These are phyloP conservation scores for Drosophila nr. medialis DNA, from an alignment of 2,888 invertebrate genomes.

Conservation along the genomic window DNA sequence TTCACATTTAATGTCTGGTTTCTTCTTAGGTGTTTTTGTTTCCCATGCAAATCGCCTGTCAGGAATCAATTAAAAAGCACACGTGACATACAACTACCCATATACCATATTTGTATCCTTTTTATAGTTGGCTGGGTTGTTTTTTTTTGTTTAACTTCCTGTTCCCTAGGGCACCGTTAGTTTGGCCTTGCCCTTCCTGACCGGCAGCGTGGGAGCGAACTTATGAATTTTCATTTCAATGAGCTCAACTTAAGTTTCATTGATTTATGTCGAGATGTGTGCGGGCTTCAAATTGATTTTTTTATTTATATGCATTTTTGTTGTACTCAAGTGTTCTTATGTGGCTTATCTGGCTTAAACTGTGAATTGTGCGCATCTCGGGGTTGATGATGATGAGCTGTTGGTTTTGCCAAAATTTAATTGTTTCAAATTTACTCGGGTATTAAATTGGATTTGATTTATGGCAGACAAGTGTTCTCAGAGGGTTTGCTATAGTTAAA, in stretches of 20 bases:
- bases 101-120: conserved; percentile 52
- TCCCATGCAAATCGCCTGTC: conserved; percentile 71
- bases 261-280: conserved; percentile 63
- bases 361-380: conserved; percentile 35
- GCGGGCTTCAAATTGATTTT: conserved; percentile 71
- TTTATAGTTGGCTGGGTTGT: conserved; percentile 13
- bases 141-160: conserved; percentile 52
- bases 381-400: conserved; percentile 36
- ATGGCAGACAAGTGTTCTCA: conserved; percentile 64
- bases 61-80: conserved; percentile 71
- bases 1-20: not conserved
- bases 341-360: conserved; percentile 42
- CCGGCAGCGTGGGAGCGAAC: conserved; percentile 63
- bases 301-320: conserved; percentile 3
- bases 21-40: conserved; percentile 16
- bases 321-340: conserved; percentile 32
- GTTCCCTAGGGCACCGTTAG: conserved; percentile 57
- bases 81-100: conserved; percentile 67
- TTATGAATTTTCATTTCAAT: conserved; percentile 39
- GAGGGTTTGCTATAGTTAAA: conserved; percentile 40
- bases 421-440: conserved; percentile 37
- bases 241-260: conserved; percentile 55
- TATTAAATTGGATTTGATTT: conserved; percentile 68
- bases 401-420: conserved; percentile 65
- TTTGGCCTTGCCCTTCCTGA: conserved; percentile 66